Evolutionary conservation across 2,888 invertebrate species (phyloP).

Genomic region (Sarcophaga rosellei): DNA sequence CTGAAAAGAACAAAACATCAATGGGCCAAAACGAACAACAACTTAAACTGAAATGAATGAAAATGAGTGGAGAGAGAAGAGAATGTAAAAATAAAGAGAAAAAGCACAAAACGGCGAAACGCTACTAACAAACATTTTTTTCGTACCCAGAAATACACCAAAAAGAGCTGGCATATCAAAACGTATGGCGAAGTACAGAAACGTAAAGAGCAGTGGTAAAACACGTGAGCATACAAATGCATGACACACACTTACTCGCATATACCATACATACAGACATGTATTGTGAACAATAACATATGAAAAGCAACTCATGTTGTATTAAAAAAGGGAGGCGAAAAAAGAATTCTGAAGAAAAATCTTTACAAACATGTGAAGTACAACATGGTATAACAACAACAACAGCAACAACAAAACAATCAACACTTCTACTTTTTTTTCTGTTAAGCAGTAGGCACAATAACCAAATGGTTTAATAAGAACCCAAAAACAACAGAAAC

Average conservation of each 20-base stretch:
- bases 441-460: conserved; percentile 60
- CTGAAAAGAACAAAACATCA: conserved; percentile 22
- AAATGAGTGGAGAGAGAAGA: too few relatives aligned
- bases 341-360: background rate
- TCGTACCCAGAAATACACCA: too few relatives aligned
- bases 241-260: background rate
- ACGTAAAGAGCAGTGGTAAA: conserved; percentile 13
- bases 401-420: conserved; percentile 59
- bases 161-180: background rate
- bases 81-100: background rate
- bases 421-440: conserved; percentile 21
- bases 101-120: background rate
- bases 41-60: too few relatives aligned
- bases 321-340: background rate
- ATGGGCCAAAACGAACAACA: conserved; percentile 18
- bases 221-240: conserved; percentile 43
- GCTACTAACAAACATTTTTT: background rate
- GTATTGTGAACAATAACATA: conserved; percentile 7
- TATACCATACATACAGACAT: background rate
- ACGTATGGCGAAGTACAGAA: background rate
- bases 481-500: conserved; percentile 5
- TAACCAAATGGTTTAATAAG: conserved; percentile 60
- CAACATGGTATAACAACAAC: conserved; percentile 44
- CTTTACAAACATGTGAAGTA: conserved; percentile 7
- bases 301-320: background rate